Conservation (phyloP, 2,113 vertebrate genomes). For the Stegastes partitus region DNA sequence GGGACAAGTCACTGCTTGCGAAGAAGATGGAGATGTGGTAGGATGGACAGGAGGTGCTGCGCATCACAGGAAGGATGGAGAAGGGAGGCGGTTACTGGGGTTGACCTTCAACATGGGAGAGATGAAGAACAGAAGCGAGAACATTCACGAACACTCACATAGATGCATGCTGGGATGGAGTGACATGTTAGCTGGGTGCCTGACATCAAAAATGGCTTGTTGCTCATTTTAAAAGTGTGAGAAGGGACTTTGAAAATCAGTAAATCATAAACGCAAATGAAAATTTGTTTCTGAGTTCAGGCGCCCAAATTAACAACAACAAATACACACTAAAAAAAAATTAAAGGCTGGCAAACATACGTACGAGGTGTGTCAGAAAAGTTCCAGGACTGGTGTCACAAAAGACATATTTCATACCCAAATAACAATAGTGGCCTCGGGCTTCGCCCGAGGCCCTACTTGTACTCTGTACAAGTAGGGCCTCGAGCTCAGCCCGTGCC, state of each 20-base stretch:
- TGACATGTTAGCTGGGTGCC: slow-evolving; percentile 34
- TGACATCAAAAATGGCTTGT: slow-evolving; percentile 20
- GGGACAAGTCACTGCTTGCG: slow-evolving; percentile 54
- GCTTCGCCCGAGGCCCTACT: too few relatives aligned
- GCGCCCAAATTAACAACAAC: slow-evolving; percentile 24
- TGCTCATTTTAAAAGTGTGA: neutral
- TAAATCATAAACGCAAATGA: neutral
- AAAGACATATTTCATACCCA: too few relatives aligned
- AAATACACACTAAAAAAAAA: slow-evolving; percentile 8
- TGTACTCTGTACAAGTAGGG: too few relatives aligned
- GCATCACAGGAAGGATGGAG: slow-evolving; percentile 69
- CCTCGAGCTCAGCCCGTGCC: too few relatives aligned
- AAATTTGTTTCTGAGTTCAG: slow-evolving; percentile 4
- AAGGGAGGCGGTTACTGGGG: slow-evolving; percentile 78
- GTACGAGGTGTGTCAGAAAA: too few relatives aligned
- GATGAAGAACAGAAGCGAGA: slow-evolving; percentile 65
- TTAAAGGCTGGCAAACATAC: neutral
- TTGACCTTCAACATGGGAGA: slow-evolving; percentile 79
- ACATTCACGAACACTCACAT: slow-evolving; percentile 74
- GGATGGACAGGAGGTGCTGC: slow-evolving; percentile 66
- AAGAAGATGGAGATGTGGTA: slow-evolving; percentile 60
- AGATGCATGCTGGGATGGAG: slow-evolving; percentile 75
- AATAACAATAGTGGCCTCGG: too few relatives aligned
- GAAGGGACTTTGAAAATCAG: neutral
- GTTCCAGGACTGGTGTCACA: too few relatives aligned